These are phyloP conservation scores for Carcharodon carcharias DNA, from an alignment of 2,797 vertebrate species.

Conservation along the genomic window DNA sequence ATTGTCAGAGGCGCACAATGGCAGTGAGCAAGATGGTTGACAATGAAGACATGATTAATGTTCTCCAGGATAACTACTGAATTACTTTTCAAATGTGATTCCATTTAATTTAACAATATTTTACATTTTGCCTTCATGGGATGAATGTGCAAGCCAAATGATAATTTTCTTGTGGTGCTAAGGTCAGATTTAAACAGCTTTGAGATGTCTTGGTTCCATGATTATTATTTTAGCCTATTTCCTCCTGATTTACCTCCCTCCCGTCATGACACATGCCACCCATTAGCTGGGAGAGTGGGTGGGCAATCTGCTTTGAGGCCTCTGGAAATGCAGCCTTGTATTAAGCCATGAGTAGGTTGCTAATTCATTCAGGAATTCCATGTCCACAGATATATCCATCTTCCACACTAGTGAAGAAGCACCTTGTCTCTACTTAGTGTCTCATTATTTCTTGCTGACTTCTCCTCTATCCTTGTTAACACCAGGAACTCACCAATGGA, in stretches of 20 bases:
- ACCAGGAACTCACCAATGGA: background rate
- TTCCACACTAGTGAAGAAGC: background rate
- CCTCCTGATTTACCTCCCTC: background rate
- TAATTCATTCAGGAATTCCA: too few relatives aligned
- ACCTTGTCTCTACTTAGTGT: background rate
- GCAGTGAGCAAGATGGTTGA: constrained; percentile 27
- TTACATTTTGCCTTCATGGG: background rate
- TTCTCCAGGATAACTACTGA: background rate
- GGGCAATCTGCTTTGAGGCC: background rate
- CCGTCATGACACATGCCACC: background rate
- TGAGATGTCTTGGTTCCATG: background rate
- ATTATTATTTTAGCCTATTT: background rate
- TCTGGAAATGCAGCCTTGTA: background rate
- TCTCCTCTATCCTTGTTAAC: background rate
- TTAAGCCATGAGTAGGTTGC: too few relatives aligned
- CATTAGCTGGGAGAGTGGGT: too few relatives aligned
- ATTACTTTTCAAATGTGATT: constrained; percentile 23
- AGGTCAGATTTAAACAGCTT: background rate
- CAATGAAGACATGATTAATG: constrained; percentile 32
- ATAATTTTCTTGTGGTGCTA: background rate
- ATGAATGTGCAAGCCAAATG: background rate
- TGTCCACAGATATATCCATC: background rate
- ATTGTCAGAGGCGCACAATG: background rate
- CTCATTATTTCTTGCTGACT: background rate
- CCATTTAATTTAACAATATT: constrained; percentile 18